These are phyloP conservation scores for Bruchidius siliquastri DNA, from an alignment of 2,888 invertebrate species.

Conservation along the genomic window DNA sequence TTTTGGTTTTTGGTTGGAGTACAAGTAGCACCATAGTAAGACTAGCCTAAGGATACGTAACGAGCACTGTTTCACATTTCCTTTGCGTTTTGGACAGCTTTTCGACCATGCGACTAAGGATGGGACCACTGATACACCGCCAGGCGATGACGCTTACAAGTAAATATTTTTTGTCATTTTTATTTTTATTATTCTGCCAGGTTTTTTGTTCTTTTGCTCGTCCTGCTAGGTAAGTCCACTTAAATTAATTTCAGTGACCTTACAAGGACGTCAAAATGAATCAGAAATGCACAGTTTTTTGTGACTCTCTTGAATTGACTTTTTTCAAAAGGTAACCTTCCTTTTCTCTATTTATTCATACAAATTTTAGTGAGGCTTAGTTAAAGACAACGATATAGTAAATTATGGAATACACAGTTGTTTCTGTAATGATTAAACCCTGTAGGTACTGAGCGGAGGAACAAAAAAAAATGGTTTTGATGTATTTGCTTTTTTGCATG, in stretches of 20 bases:
- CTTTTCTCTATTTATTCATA: no score
- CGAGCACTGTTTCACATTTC: conserved; percentile 47
- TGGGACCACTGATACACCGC: conserved; percentile 53
- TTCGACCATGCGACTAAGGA: conserved; percentile 60
- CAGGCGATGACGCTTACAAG: conserved; percentile 55
- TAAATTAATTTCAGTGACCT: no score
- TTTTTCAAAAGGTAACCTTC: no score
- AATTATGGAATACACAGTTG: no score
- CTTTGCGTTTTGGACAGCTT: conserved; percentile 64
- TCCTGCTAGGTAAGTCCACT: no score
- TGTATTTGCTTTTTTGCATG: not conserved
- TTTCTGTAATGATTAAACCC: no score
- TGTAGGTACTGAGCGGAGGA: no score
- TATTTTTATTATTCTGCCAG: conserved; percentile 39
- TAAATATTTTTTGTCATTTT: conserved; percentile 54
- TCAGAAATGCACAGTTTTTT: no score
- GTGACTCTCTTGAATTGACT: no score
- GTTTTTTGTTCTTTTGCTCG: conserved; percentile 16
- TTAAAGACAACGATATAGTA: no score
- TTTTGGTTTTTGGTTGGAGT: conserved; percentile 2
- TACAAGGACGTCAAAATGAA: no score
- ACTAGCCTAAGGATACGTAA: not conserved
- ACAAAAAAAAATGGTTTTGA: not conserved
- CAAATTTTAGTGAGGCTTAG: no score
- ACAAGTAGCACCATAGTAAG: conserved; percentile 31